These are phyloP conservation scores for Tarsius wallacei DNA, from an alignment of 2,797 vertebrate genomes.

Conservation along the genomic window DNA sequence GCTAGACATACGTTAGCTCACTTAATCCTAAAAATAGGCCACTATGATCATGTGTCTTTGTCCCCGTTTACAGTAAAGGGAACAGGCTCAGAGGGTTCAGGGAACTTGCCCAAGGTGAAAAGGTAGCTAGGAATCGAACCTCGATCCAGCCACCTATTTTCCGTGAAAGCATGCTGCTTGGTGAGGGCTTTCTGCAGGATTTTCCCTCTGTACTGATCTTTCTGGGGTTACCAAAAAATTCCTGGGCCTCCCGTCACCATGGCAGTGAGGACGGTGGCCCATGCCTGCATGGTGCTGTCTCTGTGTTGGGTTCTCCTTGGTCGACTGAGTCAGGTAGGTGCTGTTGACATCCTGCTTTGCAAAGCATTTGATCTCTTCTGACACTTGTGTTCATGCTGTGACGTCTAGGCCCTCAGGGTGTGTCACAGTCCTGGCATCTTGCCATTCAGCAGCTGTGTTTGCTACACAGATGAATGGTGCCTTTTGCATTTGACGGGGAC, in stretches of 20 bases:
- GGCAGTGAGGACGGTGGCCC: rapidly evolving
- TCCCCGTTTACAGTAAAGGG: neutral
- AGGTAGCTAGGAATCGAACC: neutral
- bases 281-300: neutral
- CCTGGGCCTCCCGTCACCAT: rapidly evolving
- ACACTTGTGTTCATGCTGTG: neutral
- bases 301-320: too few species aligned
- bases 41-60: rapidly evolving
- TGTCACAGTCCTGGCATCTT: neutral
- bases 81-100: neutral
- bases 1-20: neutral
- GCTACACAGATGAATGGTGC: neutral
- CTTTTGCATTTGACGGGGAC: neutral
- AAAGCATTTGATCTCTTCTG: neutral
- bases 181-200: neutral
- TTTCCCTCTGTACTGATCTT: neutral
- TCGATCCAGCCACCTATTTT: neutral
- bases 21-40: neutral
- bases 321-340: too few species aligned
- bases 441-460: neutral
- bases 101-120: neutral
- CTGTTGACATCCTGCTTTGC: neutral
- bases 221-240: neutral
- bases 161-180: neutral
- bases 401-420: neutral